These are phyloP conservation scores for Felis chaus DNA, from an alignment of 2,113 vertebrate species.

Conservation along the genomic window DNA sequence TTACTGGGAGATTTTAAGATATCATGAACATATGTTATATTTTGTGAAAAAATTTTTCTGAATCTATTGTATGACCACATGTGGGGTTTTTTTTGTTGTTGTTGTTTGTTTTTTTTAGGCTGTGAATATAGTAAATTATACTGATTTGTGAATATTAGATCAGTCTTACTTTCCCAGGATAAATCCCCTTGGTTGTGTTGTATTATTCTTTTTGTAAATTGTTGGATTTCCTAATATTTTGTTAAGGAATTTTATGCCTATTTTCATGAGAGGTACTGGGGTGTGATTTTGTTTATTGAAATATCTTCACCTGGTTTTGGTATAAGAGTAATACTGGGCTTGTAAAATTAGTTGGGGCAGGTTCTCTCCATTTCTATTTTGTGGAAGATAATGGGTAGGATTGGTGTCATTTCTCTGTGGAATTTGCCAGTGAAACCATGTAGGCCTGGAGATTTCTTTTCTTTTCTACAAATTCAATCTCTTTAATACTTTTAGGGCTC, in stretches of 20 bases:
- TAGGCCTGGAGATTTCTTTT: not conserved
- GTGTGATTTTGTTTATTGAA: not conserved
- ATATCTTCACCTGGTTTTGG: not conserved
- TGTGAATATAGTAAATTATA: not conserved
- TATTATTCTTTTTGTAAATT: not conserved
- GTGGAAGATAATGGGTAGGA: not conserved
- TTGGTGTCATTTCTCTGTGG: not conserved
- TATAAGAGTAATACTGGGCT: not conserved
- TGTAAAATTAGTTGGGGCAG: not conserved
- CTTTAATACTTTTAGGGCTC: not conserved
- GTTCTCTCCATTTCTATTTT: not conserved
- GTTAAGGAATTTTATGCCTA: not conserved
- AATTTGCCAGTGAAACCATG: constrained; percentile 9
- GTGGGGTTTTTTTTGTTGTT: not conserved
- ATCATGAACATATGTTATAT: not conserved
- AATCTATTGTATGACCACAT: not conserved
- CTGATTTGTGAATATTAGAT: not conserved
- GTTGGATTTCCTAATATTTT: not conserved
- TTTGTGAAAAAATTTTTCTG: not conserved
- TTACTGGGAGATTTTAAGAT: constrained; percentile 15
- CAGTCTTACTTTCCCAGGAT: not conserved
- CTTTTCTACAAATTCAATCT: not conserved
- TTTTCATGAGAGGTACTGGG: not conserved
- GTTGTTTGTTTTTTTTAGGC: not conserved
- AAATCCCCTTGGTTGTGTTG: not conserved